Conservation (phyloP, 2,888 invertebrate genomes). For the Dichetophora obliterata region DNA sequence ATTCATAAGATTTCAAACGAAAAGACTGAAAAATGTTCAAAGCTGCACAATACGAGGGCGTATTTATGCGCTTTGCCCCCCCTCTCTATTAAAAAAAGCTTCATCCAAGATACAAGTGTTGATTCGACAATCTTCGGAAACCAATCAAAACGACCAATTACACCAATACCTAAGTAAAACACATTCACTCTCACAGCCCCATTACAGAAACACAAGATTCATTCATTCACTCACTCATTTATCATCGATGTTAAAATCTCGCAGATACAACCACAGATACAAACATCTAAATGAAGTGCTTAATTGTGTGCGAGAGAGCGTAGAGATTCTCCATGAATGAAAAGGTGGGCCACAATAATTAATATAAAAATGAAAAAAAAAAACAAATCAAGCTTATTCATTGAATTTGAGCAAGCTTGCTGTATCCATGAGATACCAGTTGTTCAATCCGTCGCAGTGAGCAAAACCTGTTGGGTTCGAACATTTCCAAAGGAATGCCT, state of each 20-base stretch:
- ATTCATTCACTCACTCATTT: neutral
- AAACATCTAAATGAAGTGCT: slow-evolving; percentile 33
- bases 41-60: neutral
- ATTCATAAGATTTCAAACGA: too few relatives aligned
- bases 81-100: neutral
- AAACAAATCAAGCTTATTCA: slow-evolving; percentile 21
- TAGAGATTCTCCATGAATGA: neutral
- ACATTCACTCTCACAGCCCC: slow-evolving; percentile 41
- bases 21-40: neutral
- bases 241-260: neutral
- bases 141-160: slow-evolving; percentile 64
- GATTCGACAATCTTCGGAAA: slow-evolving; percentile 60
- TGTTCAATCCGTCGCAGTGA: neutral
- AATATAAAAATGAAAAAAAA: neutral
- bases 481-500: slow-evolving; percentile 4
- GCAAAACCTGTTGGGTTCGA: slow-evolving; percentile 60
- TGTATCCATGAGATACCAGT: slow-evolving; percentile 51
- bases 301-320: slow-evolving; percentile 14
- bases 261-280: too few relatives aligned
- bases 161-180: slow-evolving; percentile 50
- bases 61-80: neutral
- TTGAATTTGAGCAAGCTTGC: slow-evolving; percentile 52
- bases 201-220: neutral
- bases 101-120: slow-evolving; percentile 36
- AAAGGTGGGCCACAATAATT: neutral